These are phyloP conservation scores for Nanorana parkeri DNA, from an alignment of 2,113 vertebrate species.

Conservation along the genomic window DNA sequence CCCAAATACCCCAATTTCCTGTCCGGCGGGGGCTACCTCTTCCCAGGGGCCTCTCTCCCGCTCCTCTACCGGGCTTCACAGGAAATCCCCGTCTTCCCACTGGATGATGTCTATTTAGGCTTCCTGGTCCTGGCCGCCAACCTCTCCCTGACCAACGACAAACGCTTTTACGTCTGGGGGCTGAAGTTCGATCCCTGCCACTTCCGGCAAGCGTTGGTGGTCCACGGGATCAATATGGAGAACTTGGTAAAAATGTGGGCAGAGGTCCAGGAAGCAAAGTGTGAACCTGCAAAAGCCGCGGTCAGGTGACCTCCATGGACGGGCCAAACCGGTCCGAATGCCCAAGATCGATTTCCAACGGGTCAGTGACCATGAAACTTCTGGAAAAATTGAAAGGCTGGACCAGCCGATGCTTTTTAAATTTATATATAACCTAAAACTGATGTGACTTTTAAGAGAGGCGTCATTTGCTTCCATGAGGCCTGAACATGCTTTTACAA, in stretches of 20 bases:
- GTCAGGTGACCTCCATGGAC: not conserved
- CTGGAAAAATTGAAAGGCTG: too few relatives aligned
- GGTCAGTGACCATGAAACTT: too few relatives aligned
- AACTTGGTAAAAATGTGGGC: constrained; percentile 53
- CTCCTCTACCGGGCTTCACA: constrained; percentile 4
- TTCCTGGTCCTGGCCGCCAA: constrained; percentile 59
- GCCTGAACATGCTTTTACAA: too few relatives aligned
- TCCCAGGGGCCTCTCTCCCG: not conserved
- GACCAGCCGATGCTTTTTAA: too few relatives aligned
- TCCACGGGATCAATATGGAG: constrained; percentile 58
- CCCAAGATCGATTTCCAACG: too few relatives aligned
- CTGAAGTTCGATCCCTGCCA: not conserved
- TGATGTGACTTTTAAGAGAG: too few relatives aligned
- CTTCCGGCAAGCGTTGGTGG: constrained; percentile 58
- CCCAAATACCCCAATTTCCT: constrained; percentile 40
- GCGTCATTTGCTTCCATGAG: too few relatives aligned
- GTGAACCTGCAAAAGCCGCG: not conserved
- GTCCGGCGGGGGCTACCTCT: constrained; percentile 56
- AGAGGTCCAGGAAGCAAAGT: constrained; percentile 11
- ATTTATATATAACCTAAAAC: too few relatives aligned
- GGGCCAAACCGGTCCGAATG: too few relatives aligned
- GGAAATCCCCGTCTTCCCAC: constrained; percentile 46
- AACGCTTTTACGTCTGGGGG: constrained; percentile 25
- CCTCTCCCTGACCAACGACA: constrained; percentile 50
- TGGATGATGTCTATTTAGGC: constrained; percentile 39